Base-by-base conservation (phyloP, 2,797 vertebrate genomes). In the Lateolabrax maculatus region DNA sequence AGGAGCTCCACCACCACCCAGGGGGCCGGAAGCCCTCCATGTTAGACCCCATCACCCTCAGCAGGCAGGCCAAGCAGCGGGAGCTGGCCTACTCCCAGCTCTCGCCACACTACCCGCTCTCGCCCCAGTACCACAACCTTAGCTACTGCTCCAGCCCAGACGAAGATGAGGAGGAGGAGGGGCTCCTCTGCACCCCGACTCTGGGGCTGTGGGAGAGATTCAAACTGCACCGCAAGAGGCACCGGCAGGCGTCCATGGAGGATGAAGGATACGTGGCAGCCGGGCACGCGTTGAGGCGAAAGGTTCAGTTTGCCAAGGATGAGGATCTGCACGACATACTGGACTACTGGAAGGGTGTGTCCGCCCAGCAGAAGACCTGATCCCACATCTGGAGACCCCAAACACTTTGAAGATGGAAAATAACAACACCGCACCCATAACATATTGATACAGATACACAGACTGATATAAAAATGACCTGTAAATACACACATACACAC, bases 281-380 rank as follows among this genome's bases (percentile, higher is more conserved):
- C 1, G 98, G 98, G 79, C 98, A 99, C 0, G 98, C 98, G 1
- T 95, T 99, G 87, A 96, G 98, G 89, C 96, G 96, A 90, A 99
- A 99, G 95, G 98, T 99, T 88, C 98, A 99, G 95, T 98, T 99
- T 85, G 98, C 98, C 93, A 98, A 98, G 94, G 97, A 99, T 11
- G 98, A 99, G 94, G 98, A 99, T 93, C 97, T 99, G 68, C 98
- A 99, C 0, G 98, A 99, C 94, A 99, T 99, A 94, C 95, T 99
- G 94, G 98, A 99, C 96, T 99, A 99, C 94, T 99, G 98, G 98
- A 99, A 99, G 91, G 98, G 98, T 0, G 98, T 99, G 76, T 99
- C 98, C 0, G 98, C 98, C 82, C 98, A 99, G 96, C 98, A 99
- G 95, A 99, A 99, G 95, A 97, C 96, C 92, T 99, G 97, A 99